Percentiles rank a stretch among this genome's conserved stretches.
Conservation (phyloP, 2,113 vertebrate genomes). For the Hypocryptadius cinnamomeus region DNA sequence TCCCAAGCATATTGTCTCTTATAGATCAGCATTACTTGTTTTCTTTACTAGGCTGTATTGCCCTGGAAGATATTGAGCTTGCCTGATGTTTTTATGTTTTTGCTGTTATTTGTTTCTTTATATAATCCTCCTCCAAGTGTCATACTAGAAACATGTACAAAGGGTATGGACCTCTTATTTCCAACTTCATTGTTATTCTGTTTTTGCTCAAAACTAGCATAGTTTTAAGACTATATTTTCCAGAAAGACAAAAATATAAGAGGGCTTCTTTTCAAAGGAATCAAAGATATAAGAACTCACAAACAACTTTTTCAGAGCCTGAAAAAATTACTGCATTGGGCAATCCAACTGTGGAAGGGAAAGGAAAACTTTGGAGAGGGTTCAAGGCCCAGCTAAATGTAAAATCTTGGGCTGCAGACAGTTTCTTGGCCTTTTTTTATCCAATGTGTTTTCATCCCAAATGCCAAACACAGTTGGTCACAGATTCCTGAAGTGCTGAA, state of each 20-base stretch:
- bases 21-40: neutral
- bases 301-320: neutral
- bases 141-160: neutral
- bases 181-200: neutral
- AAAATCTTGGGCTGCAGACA: neutral
- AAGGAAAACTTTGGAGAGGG: neutral
- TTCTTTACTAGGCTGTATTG: neutral
- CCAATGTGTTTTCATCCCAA: neutral
- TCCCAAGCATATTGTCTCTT: neutral
- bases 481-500: neutral
- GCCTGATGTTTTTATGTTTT: neutral
- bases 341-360: neutral
- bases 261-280: neutral
- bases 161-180: neutral
- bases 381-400: neutral
- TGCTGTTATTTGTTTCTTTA: neutral
- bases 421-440: constrained; percentile 19
- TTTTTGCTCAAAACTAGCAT: neutral
- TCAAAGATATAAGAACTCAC: neutral
- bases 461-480: neutral
- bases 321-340: neutral
- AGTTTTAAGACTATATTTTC: neutral
- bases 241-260: neutral
- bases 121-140: neutral
- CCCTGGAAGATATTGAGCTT: neutral